Base-by-base conservation (phyloP, 2,113 vertebrate species). In the Phrynosoma blainvillii region DNA sequence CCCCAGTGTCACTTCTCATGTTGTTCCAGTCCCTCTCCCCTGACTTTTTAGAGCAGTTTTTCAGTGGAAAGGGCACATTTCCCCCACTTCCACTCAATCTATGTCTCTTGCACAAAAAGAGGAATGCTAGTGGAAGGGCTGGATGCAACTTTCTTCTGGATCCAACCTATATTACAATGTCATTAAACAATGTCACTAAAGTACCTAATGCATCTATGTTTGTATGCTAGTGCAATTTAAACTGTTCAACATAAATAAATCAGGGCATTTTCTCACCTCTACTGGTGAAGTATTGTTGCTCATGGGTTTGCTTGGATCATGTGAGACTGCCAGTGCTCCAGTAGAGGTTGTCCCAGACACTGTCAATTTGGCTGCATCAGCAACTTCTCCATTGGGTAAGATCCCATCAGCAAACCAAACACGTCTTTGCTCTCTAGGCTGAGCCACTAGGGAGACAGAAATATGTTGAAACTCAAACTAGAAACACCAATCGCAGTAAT, bases 351-450 rank as follows among this genome's bases (percentile, higher is more conserved):
- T 96, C 85, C 97, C 97, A 93, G 97, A 95, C 87, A 96, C 90
- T 23, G 97, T 96, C 89, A 96, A 96, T 95, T 98, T 98, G 93
- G 97, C 96, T 90, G 98, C 97, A 94, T 99, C 98, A 0, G 98
- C 96, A 87, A 98, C 94, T 95, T 99, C 99, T 89, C 99, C 98
- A 79, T 99, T 99, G 21, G 98, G 98, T 87, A 99, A 97, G 94
- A 99, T 96, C 14, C 98, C 99, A 91, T 99, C 99, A 27, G 98
- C 98, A 94, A 99, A 99, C 98, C 98, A 99, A 94, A 99, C 98
- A 95, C 98, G 97, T 90, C 98, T 97, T 96, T 99, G 98, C 88
- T 99, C 99, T 92, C 98, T 97, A 68, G 98, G 95, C 86, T 97
- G 97, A 92, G 95, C 95, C 94, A 97, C 97, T 97, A 93, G 68